These are phyloP conservation scores for Hyles euphorbiae DNA, from an alignment of 1,140 invertebrate species.

Conservation along the genomic window DNA sequence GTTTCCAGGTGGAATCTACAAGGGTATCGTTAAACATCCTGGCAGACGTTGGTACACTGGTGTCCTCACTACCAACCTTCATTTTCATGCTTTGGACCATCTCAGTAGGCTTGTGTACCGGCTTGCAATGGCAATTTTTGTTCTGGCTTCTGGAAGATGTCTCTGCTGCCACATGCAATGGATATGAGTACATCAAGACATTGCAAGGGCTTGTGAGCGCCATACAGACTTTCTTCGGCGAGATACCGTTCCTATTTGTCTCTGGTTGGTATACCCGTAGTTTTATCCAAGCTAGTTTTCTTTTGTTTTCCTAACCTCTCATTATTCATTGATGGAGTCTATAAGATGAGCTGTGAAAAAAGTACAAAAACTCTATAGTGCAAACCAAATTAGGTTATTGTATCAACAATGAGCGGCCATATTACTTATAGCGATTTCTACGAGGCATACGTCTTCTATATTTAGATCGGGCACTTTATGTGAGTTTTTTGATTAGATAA, in stretches of 20 bases:
- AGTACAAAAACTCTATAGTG: too few relatives aligned
- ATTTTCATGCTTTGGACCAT: conserved; percentile 88
- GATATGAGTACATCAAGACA: conserved; percentile 81
- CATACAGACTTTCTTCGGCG: conserved; percentile 90
- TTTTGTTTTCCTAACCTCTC: too few relatives aligned
- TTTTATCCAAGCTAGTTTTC: too few relatives aligned
- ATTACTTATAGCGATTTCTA: too few relatives aligned
- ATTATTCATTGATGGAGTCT: too few relatives aligned
- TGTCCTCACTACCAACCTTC: conserved; percentile 79
- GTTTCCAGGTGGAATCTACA: conserved; percentile 77
- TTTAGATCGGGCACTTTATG: too few relatives aligned
- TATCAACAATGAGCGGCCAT: too few relatives aligned
- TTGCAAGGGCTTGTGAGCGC: conserved; percentile 87
- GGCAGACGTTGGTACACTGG: conserved; percentile 78
- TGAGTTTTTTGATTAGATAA: too few relatives aligned
- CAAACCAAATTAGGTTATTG: too few relatives aligned
- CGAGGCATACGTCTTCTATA: too few relatives aligned
- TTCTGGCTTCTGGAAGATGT: conserved; percentile 89
- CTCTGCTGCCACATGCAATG: conserved; percentile 69
- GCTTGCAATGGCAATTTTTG: conserved; percentile 91
- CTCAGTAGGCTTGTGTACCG: conserved; percentile 88
- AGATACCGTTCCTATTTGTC: conserved; percentile 92
- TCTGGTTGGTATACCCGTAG: conserved; percentile 73
- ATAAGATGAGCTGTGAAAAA: too few relatives aligned
- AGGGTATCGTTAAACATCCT: conserved; percentile 79